Evolutionary conservation across 2,888 invertebrate genomes (phyloP), one percentile per base, ranked within the genome.

Genomic region (Eupithecia centaureata): DNA sequence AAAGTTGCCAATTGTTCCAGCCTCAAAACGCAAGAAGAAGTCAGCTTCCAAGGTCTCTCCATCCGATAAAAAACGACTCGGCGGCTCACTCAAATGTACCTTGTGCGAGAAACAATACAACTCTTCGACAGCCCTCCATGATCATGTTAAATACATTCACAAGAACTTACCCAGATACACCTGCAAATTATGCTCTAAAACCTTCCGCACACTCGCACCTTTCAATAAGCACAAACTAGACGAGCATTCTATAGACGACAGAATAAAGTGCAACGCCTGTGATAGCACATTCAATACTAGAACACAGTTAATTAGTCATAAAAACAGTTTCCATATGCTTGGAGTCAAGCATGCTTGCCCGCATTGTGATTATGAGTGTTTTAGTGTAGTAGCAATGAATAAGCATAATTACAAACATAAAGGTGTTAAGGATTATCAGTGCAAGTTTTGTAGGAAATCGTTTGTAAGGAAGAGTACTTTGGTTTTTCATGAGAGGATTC

Each of bases 361-460:
- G 8, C 22, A 57, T n/a, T 72, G 72, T 25, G 64, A 62, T 0
- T 70, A 59, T 22, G 72, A 70, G 22, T 59, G 61, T 27, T 70
- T 32, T n/a, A 57, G 57, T 32, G 60, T 51, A 5, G 32, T 58
- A 70, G 52, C 61, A 10, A n/a, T 68, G 38, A 54, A 54, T 13
- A 68, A 56, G 8, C 72, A 72, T n/a, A 61, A 59, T 18, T 15
- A 65, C 0, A 87, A 84, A 25, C 94, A 94, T 62, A 90, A 85
- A 67, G 86, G 87, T 0, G 87, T 84, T 0, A 93, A 89, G 66
- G 88, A 92, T 27, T 83, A 84, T 62, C 88, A 91, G 18, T 94
- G 94, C 67, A 80, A 78, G 65, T 91, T 85, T 62, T 94, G 94
- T 73, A 83, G 79, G 67, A 94, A 94, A 70, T 82, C 90, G 1